Conservation (phyloP, 2,888 invertebrate genomes). For the Melanotus villosus region DNA sequence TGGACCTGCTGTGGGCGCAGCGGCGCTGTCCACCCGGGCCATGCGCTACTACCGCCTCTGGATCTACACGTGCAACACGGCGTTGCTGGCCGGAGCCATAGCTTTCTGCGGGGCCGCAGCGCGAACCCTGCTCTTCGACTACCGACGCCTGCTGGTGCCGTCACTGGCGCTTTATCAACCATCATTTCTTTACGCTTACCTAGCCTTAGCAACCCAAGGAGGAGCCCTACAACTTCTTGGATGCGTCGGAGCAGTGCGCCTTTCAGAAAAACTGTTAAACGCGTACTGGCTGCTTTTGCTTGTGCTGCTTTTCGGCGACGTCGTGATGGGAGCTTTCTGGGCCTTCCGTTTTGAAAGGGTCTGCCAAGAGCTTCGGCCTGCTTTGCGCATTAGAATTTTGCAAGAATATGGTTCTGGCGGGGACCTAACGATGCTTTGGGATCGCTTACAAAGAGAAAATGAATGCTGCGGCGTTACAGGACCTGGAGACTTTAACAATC, state of each 20-base stretch:
- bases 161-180: constrained; percentile 77
- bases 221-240: constrained; percentile 81
- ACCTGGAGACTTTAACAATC: constrained; percentile 69
- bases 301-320: constrained; percentile 86
- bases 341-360: constrained; percentile 83
- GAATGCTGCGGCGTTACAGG: constrained; percentile 82
- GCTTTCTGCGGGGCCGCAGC: constrained; percentile 85
- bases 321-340: constrained; percentile 88
- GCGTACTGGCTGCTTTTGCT: constrained; percentile 87
- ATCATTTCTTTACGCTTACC: constrained; percentile 84
- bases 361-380: constrained; percentile 81
- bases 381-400: constrained; percentile 71
- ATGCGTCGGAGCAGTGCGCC: constrained; percentile 84
- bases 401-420: constrained; percentile 81
- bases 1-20: constrained; percentile 73
- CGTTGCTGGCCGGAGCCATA: constrained; percentile 85
- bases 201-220: constrained; percentile 82
- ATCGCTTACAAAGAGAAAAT: constrained; percentile 81
- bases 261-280: constrained; percentile 86
- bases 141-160: constrained; percentile 80
- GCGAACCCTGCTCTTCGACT: constrained; percentile 79
- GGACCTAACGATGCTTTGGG: constrained; percentile 84
- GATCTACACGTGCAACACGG: constrained; percentile 94
- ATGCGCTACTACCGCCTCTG: constrained; percentile 91
- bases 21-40: constrained; percentile 67